These are phyloP conservation scores for Epinotia ramella DNA, from an alignment of 2,888 invertebrate genomes.

Conservation along the genomic window DNA sequence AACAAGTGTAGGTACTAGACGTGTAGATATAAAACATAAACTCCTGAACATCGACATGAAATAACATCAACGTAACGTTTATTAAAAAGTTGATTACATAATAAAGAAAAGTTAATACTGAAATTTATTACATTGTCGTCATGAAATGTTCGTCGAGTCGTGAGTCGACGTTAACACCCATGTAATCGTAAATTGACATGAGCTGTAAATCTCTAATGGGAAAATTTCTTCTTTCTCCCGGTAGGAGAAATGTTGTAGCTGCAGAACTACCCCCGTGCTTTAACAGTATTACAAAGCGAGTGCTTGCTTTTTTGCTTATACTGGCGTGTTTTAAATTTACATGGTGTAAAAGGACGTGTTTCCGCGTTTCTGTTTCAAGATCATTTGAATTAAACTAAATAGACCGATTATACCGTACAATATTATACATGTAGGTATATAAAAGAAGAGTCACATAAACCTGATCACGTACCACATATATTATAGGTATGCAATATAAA, in stretches of 20 bases:
- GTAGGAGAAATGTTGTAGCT: conserved; percentile 20
- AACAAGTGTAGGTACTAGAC: background rate
- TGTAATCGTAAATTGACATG: conserved; percentile 47
- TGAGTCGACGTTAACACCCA: conserved; percentile 44
- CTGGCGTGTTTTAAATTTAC: background rate
- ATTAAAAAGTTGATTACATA: conserved; percentile 28
- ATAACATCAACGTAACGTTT: too few relatives aligned
- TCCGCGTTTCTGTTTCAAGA: background rate
- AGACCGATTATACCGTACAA: too few relatives aligned
- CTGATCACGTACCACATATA: too few relatives aligned
- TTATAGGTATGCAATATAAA: too few relatives aligned
- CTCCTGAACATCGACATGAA: background rate
- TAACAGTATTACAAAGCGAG: conserved; percentile 3
- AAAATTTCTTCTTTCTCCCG: conserved; percentile 29
- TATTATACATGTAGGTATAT: too few relatives aligned
- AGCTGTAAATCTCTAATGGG: conserved; percentile 35
- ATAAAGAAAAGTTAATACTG: conserved; percentile 33
- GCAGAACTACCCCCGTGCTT: conserved; percentile 5
- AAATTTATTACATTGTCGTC: conserved; percentile 29
- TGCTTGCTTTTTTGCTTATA: conserved; percentile 11
- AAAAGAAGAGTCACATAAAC: too few relatives aligned
- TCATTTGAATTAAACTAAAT: background rate
- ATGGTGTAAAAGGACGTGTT: background rate
- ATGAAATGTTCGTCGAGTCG: conserved; percentile 45
- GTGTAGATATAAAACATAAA: conserved; percentile 7